Conservation (phyloP, 2,113 vertebrate species). For the Sylvia atricapilla region DNA sequence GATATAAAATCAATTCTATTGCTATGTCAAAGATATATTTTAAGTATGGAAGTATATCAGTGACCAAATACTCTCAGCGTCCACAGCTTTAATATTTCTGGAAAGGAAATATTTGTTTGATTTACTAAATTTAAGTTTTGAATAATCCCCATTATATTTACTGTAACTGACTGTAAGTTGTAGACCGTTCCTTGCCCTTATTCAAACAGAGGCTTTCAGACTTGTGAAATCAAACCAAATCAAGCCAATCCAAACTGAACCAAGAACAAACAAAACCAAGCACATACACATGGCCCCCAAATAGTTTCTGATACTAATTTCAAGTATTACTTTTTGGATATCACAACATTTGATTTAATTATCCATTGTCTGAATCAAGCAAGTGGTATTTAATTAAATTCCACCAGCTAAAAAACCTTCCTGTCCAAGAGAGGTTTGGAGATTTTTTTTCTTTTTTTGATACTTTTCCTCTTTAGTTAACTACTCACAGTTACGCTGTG, state of each 20-base stretch:
- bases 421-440: background rate
- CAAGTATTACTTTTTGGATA: background rate
- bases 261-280: background rate
- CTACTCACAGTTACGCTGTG: background rate
- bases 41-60: background rate
- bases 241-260: background rate
- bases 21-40: background rate
- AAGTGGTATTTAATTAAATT: background rate
- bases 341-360: background rate
- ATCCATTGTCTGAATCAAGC: background rate
- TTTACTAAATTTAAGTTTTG: background rate
- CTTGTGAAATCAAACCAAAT: background rate
- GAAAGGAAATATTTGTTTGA: background rate
- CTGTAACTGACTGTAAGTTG: background rate
- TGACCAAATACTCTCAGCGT: background rate
- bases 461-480: background rate
- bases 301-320: background rate
- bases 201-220: background rate
- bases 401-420: background rate
- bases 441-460: background rate
- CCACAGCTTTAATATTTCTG: background rate
- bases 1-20: background rate
- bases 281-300: rapidly evolving
- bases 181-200: background rate
- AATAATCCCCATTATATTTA: background rate